phyloP scores from a whole-genome alignment of 1,140 invertebrate genomes.

The Steinernema khuongi region DNA sequence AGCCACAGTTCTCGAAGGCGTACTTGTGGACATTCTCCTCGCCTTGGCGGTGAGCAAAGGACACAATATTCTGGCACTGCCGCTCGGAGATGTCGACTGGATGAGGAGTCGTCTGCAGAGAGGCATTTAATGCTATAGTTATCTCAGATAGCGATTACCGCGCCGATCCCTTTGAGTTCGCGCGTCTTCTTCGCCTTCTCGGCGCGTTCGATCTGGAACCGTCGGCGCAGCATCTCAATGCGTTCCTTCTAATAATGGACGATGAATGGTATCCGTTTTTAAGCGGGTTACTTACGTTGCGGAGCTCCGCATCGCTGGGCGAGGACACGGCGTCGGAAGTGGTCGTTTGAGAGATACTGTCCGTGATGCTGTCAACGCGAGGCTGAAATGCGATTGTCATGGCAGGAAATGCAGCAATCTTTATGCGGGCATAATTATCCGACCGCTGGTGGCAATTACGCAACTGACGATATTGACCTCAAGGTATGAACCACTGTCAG shows the following conservation, averaged over 20 bases:
- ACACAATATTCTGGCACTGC: not conserved
- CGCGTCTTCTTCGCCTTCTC: not conserved
- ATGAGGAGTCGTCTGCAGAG: not conserved
- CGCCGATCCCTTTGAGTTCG: not conserved
- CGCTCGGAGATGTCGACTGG: not conserved
- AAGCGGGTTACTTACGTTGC: constrained; percentile 9
- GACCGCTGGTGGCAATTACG: no score
- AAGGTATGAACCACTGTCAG: not conserved
- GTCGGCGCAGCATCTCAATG: not conserved
- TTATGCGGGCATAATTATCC: no score
- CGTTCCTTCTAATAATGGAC: not conserved
- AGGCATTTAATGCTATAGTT: not conserved
- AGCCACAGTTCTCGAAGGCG: not conserved
- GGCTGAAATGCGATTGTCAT: no score
- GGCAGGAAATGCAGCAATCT: no score
- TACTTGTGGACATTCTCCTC: not conserved
- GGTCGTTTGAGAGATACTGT: not conserved
- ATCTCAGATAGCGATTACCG: not conserved
- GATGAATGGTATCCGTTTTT: not conserved
- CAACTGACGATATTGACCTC: not conserved
- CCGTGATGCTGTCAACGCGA: not conserved
- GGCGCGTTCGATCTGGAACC: not conserved
- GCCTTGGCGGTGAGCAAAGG: not conserved
- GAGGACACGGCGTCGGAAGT: not conserved
- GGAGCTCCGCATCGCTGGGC: not conserved